These are phyloP conservation scores for Melanostoma mellinum DNA, from an alignment of 2,888 invertebrate species.

Conservation along the genomic window DNA sequence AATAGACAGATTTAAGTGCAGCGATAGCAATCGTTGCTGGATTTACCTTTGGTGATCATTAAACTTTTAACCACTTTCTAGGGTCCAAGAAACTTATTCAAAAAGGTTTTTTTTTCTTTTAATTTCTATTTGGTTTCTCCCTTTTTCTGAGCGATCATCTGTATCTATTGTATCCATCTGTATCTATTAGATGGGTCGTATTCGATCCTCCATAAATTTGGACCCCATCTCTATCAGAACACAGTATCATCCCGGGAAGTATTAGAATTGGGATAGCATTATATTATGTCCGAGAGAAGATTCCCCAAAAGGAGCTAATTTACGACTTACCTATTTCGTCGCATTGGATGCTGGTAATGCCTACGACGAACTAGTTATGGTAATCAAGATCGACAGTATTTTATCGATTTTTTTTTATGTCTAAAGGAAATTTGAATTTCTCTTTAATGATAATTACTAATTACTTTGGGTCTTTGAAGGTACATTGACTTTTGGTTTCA, in stretches of 20 bases:
- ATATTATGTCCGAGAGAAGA: conserved; percentile 21
- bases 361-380: conserved; percentile 15
- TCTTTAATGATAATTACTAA: conserved; percentile 11
- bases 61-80: conserved; percentile 14
- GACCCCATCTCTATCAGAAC: neutral
- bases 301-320: conserved; percentile 2
- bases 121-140: conserved; percentile 12
- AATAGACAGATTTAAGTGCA: conserved; percentile 54
- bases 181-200: neutral
- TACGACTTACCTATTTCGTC: neutral
- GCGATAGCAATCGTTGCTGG: conserved; percentile 39
- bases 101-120: conserved; percentile 33
- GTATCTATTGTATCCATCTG: neutral
- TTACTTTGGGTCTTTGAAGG: conserved; percentile 4
- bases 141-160: neutral
- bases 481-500: conserved; percentile 35
- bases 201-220: neutral
- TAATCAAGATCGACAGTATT: neutral
- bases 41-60: conserved; percentile 49
- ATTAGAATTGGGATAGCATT: conserved; percentile 3
- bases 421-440: conserved; percentile 26
- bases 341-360: conserved; percentile 8
- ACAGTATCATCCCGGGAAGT: conserved; percentile 5
- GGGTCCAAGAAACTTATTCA: conserved; percentile 5
- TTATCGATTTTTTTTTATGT: neutral